Conservation (phyloP, 1,140 invertebrate genomes). For the Drosophila pseudoobscura region DNA sequence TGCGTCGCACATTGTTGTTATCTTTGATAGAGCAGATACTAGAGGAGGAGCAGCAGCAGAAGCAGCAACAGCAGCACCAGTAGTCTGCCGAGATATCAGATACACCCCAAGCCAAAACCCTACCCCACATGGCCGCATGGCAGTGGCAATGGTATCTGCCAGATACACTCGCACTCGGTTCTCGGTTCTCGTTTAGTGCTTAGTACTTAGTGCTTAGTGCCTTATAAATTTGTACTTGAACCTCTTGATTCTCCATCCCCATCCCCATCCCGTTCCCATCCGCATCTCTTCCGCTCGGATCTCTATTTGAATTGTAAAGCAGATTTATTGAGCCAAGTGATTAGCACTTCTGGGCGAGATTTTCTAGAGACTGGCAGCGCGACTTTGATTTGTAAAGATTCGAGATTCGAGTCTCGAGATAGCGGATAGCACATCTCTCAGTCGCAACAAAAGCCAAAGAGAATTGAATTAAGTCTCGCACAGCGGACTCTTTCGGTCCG, state of each 20-base stretch:
- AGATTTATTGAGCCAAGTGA: slow-evolving; percentile 71
- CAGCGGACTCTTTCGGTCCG: too few species aligned
- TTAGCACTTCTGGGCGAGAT: slow-evolving; percentile 75
- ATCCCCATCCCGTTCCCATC: too few species aligned
- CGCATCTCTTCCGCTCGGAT: slow-evolving; percentile 3
- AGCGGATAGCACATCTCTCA: too few species aligned
- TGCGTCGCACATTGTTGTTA: slow-evolving; percentile 62
- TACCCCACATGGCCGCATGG: background rate
- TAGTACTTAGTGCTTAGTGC: too few species aligned
- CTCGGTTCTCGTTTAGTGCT: background rate
- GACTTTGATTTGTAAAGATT: too few species aligned
- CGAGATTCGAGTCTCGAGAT: too few species aligned
- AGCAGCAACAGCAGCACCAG: slow-evolving; percentile 12
- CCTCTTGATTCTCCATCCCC: slow-evolving; percentile 18
- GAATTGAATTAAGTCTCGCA: too few species aligned
- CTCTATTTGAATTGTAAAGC: slow-evolving; percentile 57
- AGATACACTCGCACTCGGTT: slow-evolving; percentile 10
- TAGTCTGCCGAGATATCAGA: slow-evolving; percentile 60
- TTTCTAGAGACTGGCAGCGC: background rate
- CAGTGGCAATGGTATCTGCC: slow-evolving; percentile 10
- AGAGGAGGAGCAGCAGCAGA: slow-evolving; percentile 18
- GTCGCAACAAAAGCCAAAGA: too few species aligned
- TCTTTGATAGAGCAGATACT: slow-evolving; percentile 36
- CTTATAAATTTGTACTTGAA: slow-evolving; percentile 11
- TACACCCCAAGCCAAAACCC: slow-evolving; percentile 19